phyloP scores from a whole-genome alignment of 1,140 invertebrate genomes.

The Zaprionus capensis region DNA sequence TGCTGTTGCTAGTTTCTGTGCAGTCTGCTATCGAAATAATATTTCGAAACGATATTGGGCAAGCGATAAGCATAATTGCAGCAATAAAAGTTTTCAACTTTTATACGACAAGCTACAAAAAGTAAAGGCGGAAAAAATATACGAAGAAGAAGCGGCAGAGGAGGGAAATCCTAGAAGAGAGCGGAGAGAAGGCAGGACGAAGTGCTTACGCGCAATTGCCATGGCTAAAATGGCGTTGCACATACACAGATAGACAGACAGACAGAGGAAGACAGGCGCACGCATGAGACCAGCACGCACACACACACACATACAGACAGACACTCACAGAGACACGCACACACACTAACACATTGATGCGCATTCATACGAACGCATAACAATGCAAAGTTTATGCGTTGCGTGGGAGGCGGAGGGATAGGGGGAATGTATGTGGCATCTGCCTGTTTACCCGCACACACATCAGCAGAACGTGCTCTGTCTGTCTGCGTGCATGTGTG shows the following conservation, averaged over 20 bases:
- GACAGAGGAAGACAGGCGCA: neutral
- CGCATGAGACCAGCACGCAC: constrained; percentile 19
- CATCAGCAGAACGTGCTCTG: constrained; percentile 34
- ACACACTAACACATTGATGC: constrained; percentile 40
- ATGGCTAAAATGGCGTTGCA: constrained; percentile 48
- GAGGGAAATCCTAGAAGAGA: neutral
- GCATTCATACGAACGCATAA: constrained; percentile 71
- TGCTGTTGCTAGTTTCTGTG: constrained; percentile 26
- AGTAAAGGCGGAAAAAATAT: constrained; percentile 17
- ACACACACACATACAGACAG: constrained; percentile 14
- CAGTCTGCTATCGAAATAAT: constrained; percentile 73
- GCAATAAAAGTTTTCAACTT: constrained; percentile 83
- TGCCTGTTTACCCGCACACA: constrained; percentile 39
- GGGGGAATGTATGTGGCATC: constrained; percentile 6
- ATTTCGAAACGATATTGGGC: constrained; percentile 80
- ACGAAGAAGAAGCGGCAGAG: constrained; percentile 5
- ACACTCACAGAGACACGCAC: constrained; percentile 15
- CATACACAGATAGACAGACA: constrained; percentile 17
- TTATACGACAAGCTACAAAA: constrained; percentile 62
- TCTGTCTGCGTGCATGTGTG: too few relatives aligned
- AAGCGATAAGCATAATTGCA: constrained; percentile 82
- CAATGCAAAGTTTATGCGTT: constrained; percentile 80
- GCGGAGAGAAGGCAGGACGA: constrained; percentile 28
- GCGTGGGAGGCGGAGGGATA: constrained; percentile 2
- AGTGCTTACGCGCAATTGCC: constrained; percentile 60